Evolutionary conservation across 2,113 vertebrate species (phyloP), one percentile per base, ranked within the genome.

Genomic region (Pampusana beccarii): DNA sequence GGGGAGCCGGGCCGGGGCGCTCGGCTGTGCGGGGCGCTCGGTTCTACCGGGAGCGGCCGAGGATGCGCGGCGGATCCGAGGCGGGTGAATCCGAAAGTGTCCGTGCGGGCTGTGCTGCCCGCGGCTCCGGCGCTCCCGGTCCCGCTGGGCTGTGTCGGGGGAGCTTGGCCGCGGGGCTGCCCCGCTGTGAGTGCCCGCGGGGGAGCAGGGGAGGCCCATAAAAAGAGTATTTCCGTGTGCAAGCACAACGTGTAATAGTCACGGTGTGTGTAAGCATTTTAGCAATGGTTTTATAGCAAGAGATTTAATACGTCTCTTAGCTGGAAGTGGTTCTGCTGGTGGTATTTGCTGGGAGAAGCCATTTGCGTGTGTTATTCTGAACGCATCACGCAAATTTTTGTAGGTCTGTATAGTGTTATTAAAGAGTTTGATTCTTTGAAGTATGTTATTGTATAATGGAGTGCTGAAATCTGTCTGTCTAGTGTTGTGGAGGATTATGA

Each of bases 211-310:
- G 44, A 1, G 56, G 26, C n/a, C 3, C 6, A 0, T 8, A 3
- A 78, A 2, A 6, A 0, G 0, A 5, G 11, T 4, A 1, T 6
- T 6, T 2, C 1, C 11, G 1, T 8, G 25, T 6, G 85, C 28
- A 1, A 0, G 0, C 64, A 2, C 56, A 0, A 2, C 29, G 7
- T 9, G 2, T 3, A 0, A 1, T 2, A 2, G 18, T 2, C 17
- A 1, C 0, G 1, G 33, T 3, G 0, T 1, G 28, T 1, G 56
- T 6, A 3, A 33, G 31, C 17, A 0, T 8, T 18, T 12, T 2
- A 4, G 54, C 31, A 0, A 2, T 2, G 1, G 25, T 9, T 53
- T 6, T 9, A 0, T 0, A 21, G 91, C 77, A 0, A 15, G 0
- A 5, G 33, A 1, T 7, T 20, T 5, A 0, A 2, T 1, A 2